These are phyloP conservation scores for Columbina picui DNA, from an alignment of 2,113 vertebrate genomes.

Conservation along the genomic window DNA sequence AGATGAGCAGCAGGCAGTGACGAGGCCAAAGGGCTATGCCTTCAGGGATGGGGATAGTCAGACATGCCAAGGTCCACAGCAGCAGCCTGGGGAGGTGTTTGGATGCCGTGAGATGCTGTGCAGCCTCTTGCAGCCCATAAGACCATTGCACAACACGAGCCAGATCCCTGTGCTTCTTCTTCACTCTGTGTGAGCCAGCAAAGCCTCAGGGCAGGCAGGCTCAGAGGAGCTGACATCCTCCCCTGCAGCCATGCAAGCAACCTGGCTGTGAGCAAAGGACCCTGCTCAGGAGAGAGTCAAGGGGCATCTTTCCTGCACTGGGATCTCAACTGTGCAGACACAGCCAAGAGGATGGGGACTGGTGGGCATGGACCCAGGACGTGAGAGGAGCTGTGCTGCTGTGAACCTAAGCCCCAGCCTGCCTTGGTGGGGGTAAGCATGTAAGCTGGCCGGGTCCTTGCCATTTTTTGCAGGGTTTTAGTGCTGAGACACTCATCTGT, in stretches of 20 bases:
- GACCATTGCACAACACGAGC: fast-evolving
- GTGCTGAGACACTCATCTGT: background rate
- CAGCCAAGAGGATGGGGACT: background rate
- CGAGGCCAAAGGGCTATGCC: too few species aligned
- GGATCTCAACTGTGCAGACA: background rate
- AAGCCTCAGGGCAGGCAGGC: background rate
- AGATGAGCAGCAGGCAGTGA: background rate
- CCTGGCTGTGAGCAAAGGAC: background rate
- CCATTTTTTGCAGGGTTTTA: background rate
- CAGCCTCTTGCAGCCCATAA: background rate
- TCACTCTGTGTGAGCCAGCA: background rate
- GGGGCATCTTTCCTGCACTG: background rate
- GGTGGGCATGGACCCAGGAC: background rate
- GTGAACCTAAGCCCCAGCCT: background rate
- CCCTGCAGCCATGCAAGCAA: background rate
- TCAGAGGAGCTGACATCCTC: fast-evolving
- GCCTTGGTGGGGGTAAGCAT: background rate
- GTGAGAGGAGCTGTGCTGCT: background rate
- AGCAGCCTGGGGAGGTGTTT: background rate
- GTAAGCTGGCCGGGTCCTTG: background rate
- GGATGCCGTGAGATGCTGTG: background rate
- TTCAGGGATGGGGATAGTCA: background rate
- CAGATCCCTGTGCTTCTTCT: background rate
- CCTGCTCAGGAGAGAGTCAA: background rate
- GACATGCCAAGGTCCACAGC: fast-evolving